Conservation (phyloP, 2,888 invertebrate species). For the Ferrisia virgata region DNA sequence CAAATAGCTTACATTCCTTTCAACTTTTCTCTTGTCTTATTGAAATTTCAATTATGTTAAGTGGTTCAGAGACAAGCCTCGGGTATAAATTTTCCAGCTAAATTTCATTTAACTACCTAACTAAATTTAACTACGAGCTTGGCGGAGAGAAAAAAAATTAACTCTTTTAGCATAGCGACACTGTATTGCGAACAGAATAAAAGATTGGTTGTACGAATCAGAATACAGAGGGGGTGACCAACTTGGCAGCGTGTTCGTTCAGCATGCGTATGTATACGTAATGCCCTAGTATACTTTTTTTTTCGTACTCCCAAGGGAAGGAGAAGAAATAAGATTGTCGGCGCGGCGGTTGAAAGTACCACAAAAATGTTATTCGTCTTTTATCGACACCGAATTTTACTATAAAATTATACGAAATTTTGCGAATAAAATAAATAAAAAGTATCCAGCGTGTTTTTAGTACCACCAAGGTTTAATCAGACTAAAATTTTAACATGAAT, state of each 20-base stretch:
- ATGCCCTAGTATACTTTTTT: not conserved
- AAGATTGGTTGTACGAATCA: not conserved
- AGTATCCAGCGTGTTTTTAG: not conserved
- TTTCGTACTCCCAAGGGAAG: not conserved
- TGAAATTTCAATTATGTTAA: constrained; percentile 14
- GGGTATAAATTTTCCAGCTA: constrained; percentile 9
- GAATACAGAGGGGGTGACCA: not conserved
- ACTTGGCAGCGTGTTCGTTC: not conserved
- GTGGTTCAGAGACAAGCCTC: not conserved
- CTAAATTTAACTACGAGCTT: constrained; percentile 3
- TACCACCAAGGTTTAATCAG: not conserved
- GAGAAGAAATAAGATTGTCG: not conserved
- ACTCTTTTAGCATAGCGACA: not conserved
- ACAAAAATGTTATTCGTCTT: not conserved
- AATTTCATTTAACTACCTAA: not conserved
- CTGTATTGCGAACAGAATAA: not conserved
- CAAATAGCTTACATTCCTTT: not conserved
- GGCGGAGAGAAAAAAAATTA: not conserved
- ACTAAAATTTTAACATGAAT: not conserved
- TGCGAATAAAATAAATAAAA: not conserved
- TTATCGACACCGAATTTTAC: not conserved
- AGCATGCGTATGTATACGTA: not conserved
- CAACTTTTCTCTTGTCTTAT: not conserved
- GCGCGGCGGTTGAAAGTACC: not conserved
- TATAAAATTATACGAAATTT: not conserved